Conservation (phyloP, 2,888 invertebrate genomes). For the Pachycephus smyrnensis region DNA sequence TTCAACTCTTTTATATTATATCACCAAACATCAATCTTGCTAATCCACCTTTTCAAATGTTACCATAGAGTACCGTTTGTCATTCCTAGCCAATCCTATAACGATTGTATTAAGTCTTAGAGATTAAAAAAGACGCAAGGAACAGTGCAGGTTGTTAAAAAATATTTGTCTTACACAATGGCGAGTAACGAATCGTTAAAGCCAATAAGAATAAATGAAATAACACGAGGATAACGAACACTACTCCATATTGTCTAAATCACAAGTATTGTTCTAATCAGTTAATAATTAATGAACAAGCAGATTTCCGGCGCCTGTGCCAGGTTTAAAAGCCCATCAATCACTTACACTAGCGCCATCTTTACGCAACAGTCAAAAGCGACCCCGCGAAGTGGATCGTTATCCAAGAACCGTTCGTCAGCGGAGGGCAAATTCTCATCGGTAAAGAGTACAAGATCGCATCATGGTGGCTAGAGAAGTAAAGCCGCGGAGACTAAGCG, state of each 20-base stretch:
- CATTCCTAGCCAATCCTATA: not conserved
- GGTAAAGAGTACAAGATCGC: not conserved
- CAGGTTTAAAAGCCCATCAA: not conserved
- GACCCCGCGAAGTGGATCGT: not conserved
- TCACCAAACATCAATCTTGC: not conserved
- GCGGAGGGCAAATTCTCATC: not conserved
- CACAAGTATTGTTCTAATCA: too few relatives aligned
- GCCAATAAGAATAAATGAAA: not conserved
- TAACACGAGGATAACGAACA: not conserved
- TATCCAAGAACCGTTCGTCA: not conserved
- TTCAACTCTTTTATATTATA: not conserved
- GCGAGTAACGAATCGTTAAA: not conserved
- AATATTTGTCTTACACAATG: not conserved
- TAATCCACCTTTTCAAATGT: not conserved
- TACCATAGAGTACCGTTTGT: not conserved
- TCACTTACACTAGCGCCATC: not conserved
- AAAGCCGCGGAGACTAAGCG: constrained; percentile 38
- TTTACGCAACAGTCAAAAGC: not conserved
- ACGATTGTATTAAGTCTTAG: not conserved
- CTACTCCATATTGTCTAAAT: too few relatives aligned
- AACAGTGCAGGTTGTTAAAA: not conserved
- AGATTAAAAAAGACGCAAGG: not conserved
- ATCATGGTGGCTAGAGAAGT: constrained; percentile 43
- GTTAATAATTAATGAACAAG: not conserved
- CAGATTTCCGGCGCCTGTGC: not conserved